phyloP scores from a whole-genome alignment of 2,113 vertebrate species.

The Cinclus cinclus region DNA sequence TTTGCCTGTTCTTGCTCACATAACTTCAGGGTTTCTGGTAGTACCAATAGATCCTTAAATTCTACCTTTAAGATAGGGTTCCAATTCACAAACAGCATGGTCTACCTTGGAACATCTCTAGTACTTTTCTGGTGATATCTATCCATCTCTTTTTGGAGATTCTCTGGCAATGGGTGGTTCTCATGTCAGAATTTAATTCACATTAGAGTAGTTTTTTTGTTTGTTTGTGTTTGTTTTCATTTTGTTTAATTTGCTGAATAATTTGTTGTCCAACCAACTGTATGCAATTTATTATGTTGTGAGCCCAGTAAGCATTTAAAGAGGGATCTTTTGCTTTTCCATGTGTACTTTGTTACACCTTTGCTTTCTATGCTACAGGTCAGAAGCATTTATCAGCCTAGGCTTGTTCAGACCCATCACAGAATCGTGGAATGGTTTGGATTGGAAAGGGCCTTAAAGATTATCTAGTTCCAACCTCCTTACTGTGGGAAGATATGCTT shows the following conservation, averaged over 20 bases:
- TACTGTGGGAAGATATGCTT: not conserved
- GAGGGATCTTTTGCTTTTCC: not conserved
- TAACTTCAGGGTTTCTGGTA: not conserved
- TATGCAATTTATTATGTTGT: not conserved
- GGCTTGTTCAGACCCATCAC: not conserved
- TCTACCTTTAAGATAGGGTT: not conserved
- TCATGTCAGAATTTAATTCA: not conserved
- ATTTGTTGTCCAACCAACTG: not conserved
- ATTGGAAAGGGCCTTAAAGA: not conserved
- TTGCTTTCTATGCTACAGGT: not conserved
- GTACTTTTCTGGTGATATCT: not conserved
- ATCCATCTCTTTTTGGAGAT: not conserved
- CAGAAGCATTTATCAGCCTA: not conserved
- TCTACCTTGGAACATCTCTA: not conserved
- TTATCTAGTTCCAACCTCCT: not conserved
- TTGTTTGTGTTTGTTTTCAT: not conserved
- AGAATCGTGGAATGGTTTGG: not conserved
- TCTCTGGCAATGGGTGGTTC: not conserved
- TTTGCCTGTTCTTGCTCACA: not conserved
- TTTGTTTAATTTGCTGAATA: not conserved
- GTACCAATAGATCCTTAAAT: not conserved
- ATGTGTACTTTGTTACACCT: not conserved
- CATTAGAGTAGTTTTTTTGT: not conserved
- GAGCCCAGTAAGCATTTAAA: not conserved
- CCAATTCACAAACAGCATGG: accelerated